These are phyloP conservation scores for Tokudaia tokunoshimensis DNA, from an alignment of 2,797 vertebrate species.

Conservation along the genomic window DNA sequence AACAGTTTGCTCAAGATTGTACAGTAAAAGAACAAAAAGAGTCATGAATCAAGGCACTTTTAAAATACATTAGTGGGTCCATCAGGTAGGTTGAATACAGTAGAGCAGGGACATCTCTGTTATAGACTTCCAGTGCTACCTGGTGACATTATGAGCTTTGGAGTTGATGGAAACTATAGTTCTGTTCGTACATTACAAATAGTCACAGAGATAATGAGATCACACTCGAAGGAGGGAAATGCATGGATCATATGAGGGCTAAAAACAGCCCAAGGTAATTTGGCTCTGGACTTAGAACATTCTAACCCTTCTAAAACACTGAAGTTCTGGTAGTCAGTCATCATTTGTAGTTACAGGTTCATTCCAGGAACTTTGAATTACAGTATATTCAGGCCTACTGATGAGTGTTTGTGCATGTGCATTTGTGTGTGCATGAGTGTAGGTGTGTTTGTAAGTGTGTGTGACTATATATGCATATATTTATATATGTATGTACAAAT, in stretches of 20 bases:
- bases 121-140: background rate
- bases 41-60: background rate
- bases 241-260: background rate
- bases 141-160: background rate
- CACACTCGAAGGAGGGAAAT: background rate
- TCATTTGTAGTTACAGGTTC: background rate
- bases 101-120: background rate
- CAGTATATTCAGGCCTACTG: background rate
- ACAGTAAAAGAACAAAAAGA: background rate
- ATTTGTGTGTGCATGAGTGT: background rate
- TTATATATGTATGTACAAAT: background rate
- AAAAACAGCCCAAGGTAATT: background rate
- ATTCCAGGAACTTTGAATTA: background rate
- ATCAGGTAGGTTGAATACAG: background rate
- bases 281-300: background rate
- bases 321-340: background rate
- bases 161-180: background rate
- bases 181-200: background rate
- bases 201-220: background rate
- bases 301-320: background rate
- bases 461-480: too few species aligned
- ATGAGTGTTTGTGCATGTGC: background rate
- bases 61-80: background rate
- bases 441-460: background rate
- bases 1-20: background rate